Evolutionary conservation across 2,888 invertebrate species (phyloP).

Genomic region (Limnephilus rhombicus): DNA sequence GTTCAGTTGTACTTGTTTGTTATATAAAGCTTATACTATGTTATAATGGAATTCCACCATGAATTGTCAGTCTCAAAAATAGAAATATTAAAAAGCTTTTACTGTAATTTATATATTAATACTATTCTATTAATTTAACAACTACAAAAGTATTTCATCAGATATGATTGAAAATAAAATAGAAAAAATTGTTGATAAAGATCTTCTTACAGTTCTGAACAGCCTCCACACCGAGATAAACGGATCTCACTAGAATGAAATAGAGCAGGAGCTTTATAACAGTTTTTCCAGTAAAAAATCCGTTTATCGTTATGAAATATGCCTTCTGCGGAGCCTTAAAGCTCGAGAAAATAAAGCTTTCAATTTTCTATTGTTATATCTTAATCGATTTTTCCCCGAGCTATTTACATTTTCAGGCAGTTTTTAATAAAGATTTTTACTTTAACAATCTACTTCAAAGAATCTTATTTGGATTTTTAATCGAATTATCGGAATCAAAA

Average conservation of each 20-base stretch:
- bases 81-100: no score
- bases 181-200: not conserved
- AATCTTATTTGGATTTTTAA: not conserved
- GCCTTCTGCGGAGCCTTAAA: not conserved
- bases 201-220: constrained; percentile 14
- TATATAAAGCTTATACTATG: no score
- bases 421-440: not conserved
- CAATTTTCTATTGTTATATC: not conserved
- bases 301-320: constrained; percentile 31
- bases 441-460: constrained; percentile 1
- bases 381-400: not conserved
- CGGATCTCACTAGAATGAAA: constrained; percentile 12
- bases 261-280: constrained; percentile 37
- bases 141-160: no score
- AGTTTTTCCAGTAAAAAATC: constrained; percentile 12
- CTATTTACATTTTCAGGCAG: not conserved
- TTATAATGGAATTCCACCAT: no score
- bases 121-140: no score
- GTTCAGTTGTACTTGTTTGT: no score
- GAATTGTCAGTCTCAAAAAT: no score
- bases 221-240: constrained; percentile 10
- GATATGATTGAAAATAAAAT: no score
- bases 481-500: constrained; percentile 1
- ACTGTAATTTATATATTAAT: no score
- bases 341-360: not conserved